A percentile compares a stretch with the other conserved stretches of the same genome.
Evolutionary conservation across 1,140 invertebrate genomes (phyloP).

Genomic region (Cotesia typhae): DNA sequence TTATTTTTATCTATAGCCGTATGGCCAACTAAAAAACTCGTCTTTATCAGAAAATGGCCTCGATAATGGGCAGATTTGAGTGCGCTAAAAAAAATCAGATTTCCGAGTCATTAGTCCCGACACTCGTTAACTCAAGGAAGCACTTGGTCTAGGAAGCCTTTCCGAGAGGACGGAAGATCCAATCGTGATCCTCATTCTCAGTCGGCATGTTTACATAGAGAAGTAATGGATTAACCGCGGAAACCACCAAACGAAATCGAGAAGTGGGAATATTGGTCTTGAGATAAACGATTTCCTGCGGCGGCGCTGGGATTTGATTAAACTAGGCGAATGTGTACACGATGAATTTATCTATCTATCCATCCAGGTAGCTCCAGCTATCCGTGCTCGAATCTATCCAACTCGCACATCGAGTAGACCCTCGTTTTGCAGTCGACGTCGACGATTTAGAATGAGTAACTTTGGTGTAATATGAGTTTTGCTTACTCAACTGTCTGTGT

Average conservation of each 20-base stretch:
- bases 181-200: slow-evolving; percentile 29
- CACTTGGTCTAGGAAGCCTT: slow-evolving; percentile 5
- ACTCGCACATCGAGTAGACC: too few relatives aligned
- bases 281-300: slow-evolving; percentile 22
- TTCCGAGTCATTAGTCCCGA: slow-evolving; percentile 33
- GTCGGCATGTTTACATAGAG: slow-evolving; percentile 37
- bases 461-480: slow-evolving; percentile 5
- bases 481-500: not conserved
- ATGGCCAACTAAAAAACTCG: too few relatives aligned
- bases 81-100: not conserved
- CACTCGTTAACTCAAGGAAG: slow-evolving; percentile 34
- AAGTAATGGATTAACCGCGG: slow-evolving; percentile 35
- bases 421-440: too few relatives aligned
- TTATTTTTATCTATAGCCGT: too few relatives aligned
- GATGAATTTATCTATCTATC: too few relatives aligned
- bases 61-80: too few relatives aligned
- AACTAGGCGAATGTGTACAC: slow-evolving; percentile 10
- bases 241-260: slow-evolving; percentile 35
- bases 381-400: too few relatives aligned
- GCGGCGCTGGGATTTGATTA: slow-evolving; percentile 4
- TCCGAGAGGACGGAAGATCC: slow-evolving; percentile 24
- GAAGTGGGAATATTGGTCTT: slow-evolving; percentile 36
- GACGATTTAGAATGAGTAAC: too few relatives aligned
- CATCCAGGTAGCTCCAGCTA: too few relatives aligned
- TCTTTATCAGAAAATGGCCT: too few relatives aligned